Evolutionary conservation across 92 coral and sea anemone species (phyloP), one percentile per base, ranked within the genome.

Genomic region (Palythoa heliodiscus): DNA sequence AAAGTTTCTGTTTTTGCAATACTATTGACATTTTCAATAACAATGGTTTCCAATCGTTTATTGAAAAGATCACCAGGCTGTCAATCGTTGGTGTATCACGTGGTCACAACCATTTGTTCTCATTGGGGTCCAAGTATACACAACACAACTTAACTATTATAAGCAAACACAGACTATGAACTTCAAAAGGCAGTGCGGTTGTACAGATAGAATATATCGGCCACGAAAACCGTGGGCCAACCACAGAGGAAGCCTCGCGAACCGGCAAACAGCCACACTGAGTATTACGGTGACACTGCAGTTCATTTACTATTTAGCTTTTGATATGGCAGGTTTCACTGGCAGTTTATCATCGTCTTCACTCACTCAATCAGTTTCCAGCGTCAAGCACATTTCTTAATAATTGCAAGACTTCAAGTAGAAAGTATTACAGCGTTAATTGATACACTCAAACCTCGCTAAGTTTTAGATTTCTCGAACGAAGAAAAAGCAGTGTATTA

Each of bases 51-150:
- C 74, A 66, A 64, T 80, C 84, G 74, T 80, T 80, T 80, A 80
- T 80, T 80, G 84, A 80, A 80, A 80, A 80, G 84, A 80, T 80
- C 84, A 80, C 84, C 84, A 80, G 57, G 84, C 20, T 80, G 58
- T 68, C 84, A 43, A 17, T 80, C 74, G 72, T 22, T 48, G 84
- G 39, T 5, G 38, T 48, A 29, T 80, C 84, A 80, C 84, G 84
- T 80, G 84, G 66, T 23, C 15, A 50, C 73, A 80, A 80, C 47
- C 84, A 64, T 52, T 66, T 66, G 40, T 67, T 80, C 84, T 66
- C n/a, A 80, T 79, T 79, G 84, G 84, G 84, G 22, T 79, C 72
- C 55, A 11, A 64, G 43, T 80, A 80, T 80, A 80, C 84, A 80
- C 73, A 80, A 80, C 73, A 80, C 74, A 23, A 80, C 84, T 67